Evolutionary conservation across 2,113 vertebrate species (phyloP).

Genomic region (Xenopus tropicalis): UCB_Xtro_10.0 CM004443.2:157671501-157672000

Average conservation of each 20-base stretch:
- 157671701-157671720: not conserved
- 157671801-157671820: not conserved
- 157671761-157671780: not conserved
- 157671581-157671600: not conserved
- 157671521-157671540: too few relatives aligned
- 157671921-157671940: too few relatives aligned
- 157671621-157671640: not conserved
- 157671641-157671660: not conserved
- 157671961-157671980: too few relatives aligned
- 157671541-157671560: too few relatives aligned
- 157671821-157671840: not conserved
- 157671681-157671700: not conserved
- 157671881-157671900: too few relatives aligned
- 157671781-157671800: not conserved
- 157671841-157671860: not conserved
- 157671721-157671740: not conserved
- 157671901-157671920: too few relatives aligned
- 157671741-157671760: not conserved
- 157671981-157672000: too few relatives aligned
- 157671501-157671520: too few relatives aligned
- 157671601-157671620: not conserved
- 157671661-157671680: not conserved
- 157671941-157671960: too few relatives aligned
- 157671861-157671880: too few relatives aligned
- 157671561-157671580: not conserved